Evolutionary conservation across 1,140 invertebrate species (phyloP), one percentile per base, ranked within the genome.

Genomic region (Contarinia nasturtii): DNA sequence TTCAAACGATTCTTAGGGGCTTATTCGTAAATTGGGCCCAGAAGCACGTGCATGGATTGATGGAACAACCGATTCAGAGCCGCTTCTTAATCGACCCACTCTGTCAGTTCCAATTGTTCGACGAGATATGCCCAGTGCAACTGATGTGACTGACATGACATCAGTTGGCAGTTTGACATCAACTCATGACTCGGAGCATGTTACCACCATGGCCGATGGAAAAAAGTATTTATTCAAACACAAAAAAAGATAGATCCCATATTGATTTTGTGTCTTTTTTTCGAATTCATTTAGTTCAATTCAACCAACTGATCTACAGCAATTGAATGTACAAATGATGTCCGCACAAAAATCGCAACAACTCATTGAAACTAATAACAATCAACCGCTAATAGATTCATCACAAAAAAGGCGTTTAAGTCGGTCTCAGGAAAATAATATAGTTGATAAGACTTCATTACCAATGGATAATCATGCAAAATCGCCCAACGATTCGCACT

Each of bases 61-160:
- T 43, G 61, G 61, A 10, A 58, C 55, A n/a, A 44, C 33, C 17
- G 61, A 64, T 10, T 46, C 59, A 33, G 61, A 64, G 48, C 61
- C 61, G 12, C 60, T 64, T 20, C 45, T 64, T 2, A 59, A 63
- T 44, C 54, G 56, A 15, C 51, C 54, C 2, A 47, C 57, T 33
- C 34, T 64, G 2, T 64, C 61, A 12, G 61, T 59, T 2, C 59
- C 58, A 4, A 59, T 56, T 1, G 59, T 63, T 33, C 48, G 59
- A 12, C 50, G 61, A 0, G 61, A 64, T 43, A 56, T 64, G 56
- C 60, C 61, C 12, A 64, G 61, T 46, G 60, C 61, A 10, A 64
- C 61, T 59, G 61, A 63, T 61, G 56, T 64, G 53, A 64, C 61
- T 36, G 61, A 64, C 49, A 49, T 64, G 50, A 64, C 61, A 44